These are phyloP conservation scores for Sebastiscus tertius DNA, from an alignment of 2,797 vertebrate species.

Conservation along the genomic window DNA sequence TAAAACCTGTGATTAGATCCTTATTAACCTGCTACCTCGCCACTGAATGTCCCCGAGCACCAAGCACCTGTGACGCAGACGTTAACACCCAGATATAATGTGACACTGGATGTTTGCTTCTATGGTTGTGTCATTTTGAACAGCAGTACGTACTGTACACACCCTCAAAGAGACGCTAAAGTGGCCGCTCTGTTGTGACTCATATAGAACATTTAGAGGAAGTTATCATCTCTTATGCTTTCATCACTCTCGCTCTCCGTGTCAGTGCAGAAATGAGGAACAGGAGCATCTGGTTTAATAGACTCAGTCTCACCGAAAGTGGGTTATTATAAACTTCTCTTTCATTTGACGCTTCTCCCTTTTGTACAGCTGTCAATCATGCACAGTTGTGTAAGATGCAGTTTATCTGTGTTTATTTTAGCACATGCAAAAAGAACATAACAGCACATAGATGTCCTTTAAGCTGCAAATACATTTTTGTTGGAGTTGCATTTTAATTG, in stretches of 20 bases:
- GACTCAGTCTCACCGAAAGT: background rate
- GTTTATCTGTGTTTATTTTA: background rate
- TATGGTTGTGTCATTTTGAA: background rate
- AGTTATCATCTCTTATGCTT: background rate
- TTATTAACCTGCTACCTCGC: background rate
- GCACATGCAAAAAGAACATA: background rate
- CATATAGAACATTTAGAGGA: background rate
- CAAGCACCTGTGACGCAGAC: background rate
- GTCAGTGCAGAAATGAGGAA: background rate
- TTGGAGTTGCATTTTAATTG: background rate
- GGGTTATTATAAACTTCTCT: background rate
- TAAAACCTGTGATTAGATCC: background rate
- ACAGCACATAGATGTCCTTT: background rate
- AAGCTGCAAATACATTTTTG: background rate
- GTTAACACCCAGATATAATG: background rate
- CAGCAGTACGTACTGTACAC: background rate
- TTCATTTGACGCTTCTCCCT: constrained; percentile 11
- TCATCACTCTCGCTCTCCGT: background rate
- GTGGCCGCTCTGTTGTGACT: background rate
- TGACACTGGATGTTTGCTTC: background rate
- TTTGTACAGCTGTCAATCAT: background rate
- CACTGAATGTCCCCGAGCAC: background rate
- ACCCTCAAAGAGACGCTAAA: background rate
- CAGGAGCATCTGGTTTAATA: background rate
- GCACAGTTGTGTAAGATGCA: no score